Evolutionary conservation across 2,797 vertebrate species (phyloP), one percentile per base, ranked within the genome.

Genomic region (Salarias fasciatus): DNA sequence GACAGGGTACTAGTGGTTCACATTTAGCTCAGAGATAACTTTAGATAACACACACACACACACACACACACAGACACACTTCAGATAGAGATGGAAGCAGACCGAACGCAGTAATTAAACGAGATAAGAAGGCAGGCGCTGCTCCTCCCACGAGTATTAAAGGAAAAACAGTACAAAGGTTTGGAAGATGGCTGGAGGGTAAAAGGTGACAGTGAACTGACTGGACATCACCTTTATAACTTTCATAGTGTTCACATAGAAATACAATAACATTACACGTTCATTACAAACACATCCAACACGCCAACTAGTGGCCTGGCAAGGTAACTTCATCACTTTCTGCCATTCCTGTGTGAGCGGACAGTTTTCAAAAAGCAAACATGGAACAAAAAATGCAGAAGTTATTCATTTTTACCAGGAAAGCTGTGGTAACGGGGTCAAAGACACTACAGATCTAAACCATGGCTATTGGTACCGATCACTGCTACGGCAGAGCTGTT

Each of bases 1-100:
- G 72, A 80, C 63, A 67, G 75, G 69, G 58, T 55, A 78, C 36
- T 29, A 51, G 55, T 50, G 63, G 54, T 62, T 69, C 66, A 52
- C 72, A 68, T 82, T 76, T 56, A 58, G 45, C 44, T 72, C 56
- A 72, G 69, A 54, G 73, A 77, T 73, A 76, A 69, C 51, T 65
- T 71, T 40, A 70, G 67, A 65, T 62, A 61, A 67, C 42, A 51
- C 61, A 60, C 33, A 79, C 33, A 10, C 30, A 49, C 2, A 1
- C 11, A 30, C 1, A 36, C 29, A 33, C 33, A 46, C 31, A 41
- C 54, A 55, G 24, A 37, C 48, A 43, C 2, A 47, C 42, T 42
- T 56, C 24, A 40, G 56, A 46, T 49, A 44, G 57, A 59, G 56
- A 63, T 64, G 45, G 40, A 70, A 57, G 53, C 28, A 0, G 12